Evolutionary conservation across 2,888 invertebrate species (phyloP).

Genomic region (Drosophila cognata): DNA sequence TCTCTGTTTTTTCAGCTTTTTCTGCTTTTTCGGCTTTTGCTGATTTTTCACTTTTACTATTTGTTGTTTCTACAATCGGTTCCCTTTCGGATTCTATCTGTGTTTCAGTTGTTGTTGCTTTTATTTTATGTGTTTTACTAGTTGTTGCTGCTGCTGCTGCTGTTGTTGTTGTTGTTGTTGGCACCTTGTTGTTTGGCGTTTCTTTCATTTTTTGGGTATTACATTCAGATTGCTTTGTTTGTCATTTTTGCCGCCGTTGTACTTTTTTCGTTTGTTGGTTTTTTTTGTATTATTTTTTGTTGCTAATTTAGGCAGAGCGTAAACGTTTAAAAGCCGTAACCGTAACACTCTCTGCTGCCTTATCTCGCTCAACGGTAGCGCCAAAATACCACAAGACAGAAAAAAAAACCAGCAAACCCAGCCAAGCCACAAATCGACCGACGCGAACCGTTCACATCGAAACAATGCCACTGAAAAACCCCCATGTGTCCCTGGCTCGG

Average conservation of each 20-base stretch:
- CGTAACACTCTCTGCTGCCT: slow-evolving; percentile 6
- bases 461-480: slow-evolving; percentile 29
- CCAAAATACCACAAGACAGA: slow-evolving; percentile 4
- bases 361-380: slow-evolving; percentile 21
- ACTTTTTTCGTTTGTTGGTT: background rate
- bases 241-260: slow-evolving; percentile 26
- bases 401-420: background rate
- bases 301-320: slow-evolving; percentile 14
- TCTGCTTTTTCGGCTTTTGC: background rate
- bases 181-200: slow-evolving; percentile 67
- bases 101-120: slow-evolving; percentile 25
- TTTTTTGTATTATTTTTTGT: background rate
- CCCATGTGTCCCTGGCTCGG: slow-evolving; percentile 35
- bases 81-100: slow-evolving; percentile 11
- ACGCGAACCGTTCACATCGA: slow-evolving; percentile 38
- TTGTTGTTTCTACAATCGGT: slow-evolving; percentile 1
- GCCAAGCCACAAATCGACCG: slow-evolving; percentile 38
- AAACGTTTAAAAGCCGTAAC: slow-evolving; percentile 16
- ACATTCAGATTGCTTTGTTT: slow-evolving; percentile 44
- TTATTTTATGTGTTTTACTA: background rate
- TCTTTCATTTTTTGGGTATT: slow-evolving; percentile 72
- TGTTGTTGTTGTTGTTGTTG: slow-evolving; percentile 25
- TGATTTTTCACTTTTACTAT: background rate
- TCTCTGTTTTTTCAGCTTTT: slow-evolving; percentile 11
- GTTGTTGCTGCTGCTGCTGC: slow-evolving; percentile 2